Base-by-base conservation (phyloP, 1,140 invertebrate genomes). In the Apolygus lucorum region DNA sequence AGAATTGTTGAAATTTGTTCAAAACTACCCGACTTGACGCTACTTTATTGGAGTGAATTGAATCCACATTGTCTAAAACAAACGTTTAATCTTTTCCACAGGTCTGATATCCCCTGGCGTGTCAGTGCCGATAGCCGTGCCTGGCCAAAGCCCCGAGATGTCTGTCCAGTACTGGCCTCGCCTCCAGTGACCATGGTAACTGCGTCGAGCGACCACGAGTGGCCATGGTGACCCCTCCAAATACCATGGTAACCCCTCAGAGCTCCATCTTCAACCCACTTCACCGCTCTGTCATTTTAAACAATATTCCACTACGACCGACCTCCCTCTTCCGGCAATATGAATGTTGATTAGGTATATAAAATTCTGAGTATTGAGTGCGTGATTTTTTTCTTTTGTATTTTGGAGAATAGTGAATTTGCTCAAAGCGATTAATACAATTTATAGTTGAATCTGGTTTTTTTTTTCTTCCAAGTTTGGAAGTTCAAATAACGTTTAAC, bases 61-160 rank as follows among this genome's bases (percentile, higher is more conserved):
- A n/a, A n/a, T n/a, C n/a, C n/a, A n/a, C n/a, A n/a, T n/a, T n/a
- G n/a, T n/a, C n/a, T n/a, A n/a, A n/a, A n/a, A n/a, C n/a, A n/a
- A n/a, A n/a, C n/a, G n/a, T n/a, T n/a, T n/a, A n/a, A n/a, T n/a
- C n/a, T n/a, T n/a, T 11, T 49, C 17, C 34, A 49, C 82, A 96
- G 95, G 95, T 78, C 88, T 98, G 68, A 96, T 97, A 83, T 96
- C 93, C 59, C 93, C 95, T 24, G 95, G 95, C 28, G 93, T 98
- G 4, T 96, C 94, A 24, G 95, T 98, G n/a, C 95, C 95, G 2
- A 92, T 98, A 62, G 95, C 97, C 83, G 96, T 98, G 76, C 93
- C 94, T 22, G 93, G 94, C 49, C 94, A 96, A 78, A 87, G 86
- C 70, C 87, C 89, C 26, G 92, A 95, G 78, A 86, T 95, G 80